These are phyloP conservation scores for Parascotia fuliginaria DNA, from an alignment of 2,888 invertebrate genomes.

Conservation along the genomic window DNA sequence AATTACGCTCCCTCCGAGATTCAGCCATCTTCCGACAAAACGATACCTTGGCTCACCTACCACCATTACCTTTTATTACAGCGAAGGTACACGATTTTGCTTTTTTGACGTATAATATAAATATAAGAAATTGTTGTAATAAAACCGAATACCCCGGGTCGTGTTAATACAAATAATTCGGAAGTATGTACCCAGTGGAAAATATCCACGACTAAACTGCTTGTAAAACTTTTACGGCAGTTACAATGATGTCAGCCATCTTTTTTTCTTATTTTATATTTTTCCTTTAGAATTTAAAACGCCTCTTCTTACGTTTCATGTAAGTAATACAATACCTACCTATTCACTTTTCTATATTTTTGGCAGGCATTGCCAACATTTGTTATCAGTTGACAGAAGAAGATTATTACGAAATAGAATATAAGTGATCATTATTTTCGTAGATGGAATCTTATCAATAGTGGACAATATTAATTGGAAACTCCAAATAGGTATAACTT, in stretches of 20 bases:
- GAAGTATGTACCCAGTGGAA: constrained; percentile 41
- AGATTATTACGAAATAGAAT: too few species aligned
- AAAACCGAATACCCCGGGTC: constrained; percentile 62
- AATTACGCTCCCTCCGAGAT: constrained; percentile 68
- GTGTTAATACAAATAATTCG: constrained; percentile 55
- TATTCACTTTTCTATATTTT: too few species aligned
- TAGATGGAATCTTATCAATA: too few species aligned
- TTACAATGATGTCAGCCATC: constrained; percentile 12
- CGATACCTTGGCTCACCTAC: constrained; percentile 59
- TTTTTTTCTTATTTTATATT: constrained; percentile 1
- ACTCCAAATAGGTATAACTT: too few species aligned
- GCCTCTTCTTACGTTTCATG: background rate
- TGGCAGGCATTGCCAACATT: too few species aligned
- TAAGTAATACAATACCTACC: too few species aligned
- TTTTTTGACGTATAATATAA: constrained; percentile 73
- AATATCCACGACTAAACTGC: constrained; percentile 50
- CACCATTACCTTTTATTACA: constrained; percentile 76
- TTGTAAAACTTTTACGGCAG: constrained; percentile 43
- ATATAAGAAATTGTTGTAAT: constrained; percentile 64
- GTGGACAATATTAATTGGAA: too few species aligned
- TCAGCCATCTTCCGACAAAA: constrained; percentile 60
- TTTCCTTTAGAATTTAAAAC: background rate
- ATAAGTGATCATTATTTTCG: too few species aligned
- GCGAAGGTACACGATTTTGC: constrained; percentile 72
- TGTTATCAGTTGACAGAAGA: too few species aligned